phyloP scores from a whole-genome alignment of 1,140 invertebrate genomes.

The Bicyclus anynana region DNA sequence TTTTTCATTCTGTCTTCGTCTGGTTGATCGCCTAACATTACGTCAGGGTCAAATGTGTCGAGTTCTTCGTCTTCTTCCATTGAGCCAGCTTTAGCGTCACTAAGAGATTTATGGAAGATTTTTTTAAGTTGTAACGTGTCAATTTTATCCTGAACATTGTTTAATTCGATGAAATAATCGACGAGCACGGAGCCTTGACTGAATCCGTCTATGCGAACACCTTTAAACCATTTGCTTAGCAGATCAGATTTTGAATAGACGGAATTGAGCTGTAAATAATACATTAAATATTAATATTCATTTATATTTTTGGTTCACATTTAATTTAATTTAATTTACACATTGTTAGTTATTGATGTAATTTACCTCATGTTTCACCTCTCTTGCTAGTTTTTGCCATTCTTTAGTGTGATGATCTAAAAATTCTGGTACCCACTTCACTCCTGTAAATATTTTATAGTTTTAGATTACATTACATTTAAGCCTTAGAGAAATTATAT shows the following conservation, averaged over 20 bases:
- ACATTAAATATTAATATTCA: conserved; percentile 10
- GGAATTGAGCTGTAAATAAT: conserved; percentile 84
- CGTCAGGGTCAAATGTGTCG: conserved; percentile 64
- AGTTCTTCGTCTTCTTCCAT: conserved; percentile 34
- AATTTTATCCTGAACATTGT: conserved; percentile 85
- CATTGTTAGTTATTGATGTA: too few relatives aligned
- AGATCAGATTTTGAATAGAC: conserved; percentile 86
- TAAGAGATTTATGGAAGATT: conserved; percentile 88
- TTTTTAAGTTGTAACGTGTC: conserved; percentile 88
- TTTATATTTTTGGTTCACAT: not conserved
- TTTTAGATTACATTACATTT: not conserved
- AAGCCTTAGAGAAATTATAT: too few relatives aligned
- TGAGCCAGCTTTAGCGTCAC: conserved; percentile 72
- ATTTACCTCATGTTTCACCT: conserved; percentile 86
- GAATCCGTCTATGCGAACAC: conserved; percentile 91
- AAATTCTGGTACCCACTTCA: conserved; percentile 90
- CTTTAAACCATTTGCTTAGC: conserved; percentile 89
- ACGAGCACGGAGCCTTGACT: conserved; percentile 92
- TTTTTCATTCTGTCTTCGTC: conserved; percentile 77
- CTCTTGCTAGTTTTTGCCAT: conserved; percentile 88
- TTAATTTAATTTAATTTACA: too few relatives aligned
- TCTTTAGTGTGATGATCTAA: conserved; percentile 91
- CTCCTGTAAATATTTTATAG: conserved; percentile 70
- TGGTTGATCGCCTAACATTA: conserved; percentile 68
- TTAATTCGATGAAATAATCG: conserved; percentile 91